phyloP scores from a whole-genome alignment of 2,113 vertebrate genomes.

The Gracilinanus agilis region DNA sequence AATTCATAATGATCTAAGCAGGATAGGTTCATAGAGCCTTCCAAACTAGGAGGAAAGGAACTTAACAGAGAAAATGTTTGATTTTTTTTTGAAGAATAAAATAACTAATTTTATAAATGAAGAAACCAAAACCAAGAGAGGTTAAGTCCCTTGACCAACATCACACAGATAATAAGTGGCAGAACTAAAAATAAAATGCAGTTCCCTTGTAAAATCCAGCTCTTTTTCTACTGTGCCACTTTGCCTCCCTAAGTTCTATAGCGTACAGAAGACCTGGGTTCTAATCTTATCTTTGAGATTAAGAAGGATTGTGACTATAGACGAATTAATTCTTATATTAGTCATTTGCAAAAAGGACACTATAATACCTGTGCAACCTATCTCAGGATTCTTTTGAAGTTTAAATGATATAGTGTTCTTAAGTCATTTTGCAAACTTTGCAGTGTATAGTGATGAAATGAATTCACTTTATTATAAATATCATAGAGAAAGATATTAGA shows the following conservation, averaged over 20 bases:
- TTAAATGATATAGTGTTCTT: background rate
- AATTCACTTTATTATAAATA: background rate
- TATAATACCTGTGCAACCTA: background rate
- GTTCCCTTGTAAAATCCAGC: too few relatives aligned
- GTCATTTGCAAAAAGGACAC: background rate
- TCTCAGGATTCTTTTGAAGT: background rate
- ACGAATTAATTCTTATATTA: too few relatives aligned
- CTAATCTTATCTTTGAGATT: background rate
- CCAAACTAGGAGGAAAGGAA: too few relatives aligned
- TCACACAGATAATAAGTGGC: slow-evolving; percentile 9
- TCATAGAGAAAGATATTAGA: background rate
- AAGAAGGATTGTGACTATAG: background rate
- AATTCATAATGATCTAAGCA: too few relatives aligned
- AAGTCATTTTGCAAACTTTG: background rate
- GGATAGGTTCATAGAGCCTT: too few relatives aligned
- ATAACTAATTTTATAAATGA: background rate
- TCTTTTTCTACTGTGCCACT: background rate
- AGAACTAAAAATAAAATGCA: background rate
- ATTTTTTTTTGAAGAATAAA: too few relatives aligned
- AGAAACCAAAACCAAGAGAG: background rate
- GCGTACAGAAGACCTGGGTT: background rate
- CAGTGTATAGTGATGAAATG: background rate
- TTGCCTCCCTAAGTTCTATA: background rate
- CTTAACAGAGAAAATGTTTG: too few relatives aligned
- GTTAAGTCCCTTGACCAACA: background rate